Evolutionary conservation across 2,113 vertebrate species (phyloP).

Genomic region (Salvator merianae): DNA sequence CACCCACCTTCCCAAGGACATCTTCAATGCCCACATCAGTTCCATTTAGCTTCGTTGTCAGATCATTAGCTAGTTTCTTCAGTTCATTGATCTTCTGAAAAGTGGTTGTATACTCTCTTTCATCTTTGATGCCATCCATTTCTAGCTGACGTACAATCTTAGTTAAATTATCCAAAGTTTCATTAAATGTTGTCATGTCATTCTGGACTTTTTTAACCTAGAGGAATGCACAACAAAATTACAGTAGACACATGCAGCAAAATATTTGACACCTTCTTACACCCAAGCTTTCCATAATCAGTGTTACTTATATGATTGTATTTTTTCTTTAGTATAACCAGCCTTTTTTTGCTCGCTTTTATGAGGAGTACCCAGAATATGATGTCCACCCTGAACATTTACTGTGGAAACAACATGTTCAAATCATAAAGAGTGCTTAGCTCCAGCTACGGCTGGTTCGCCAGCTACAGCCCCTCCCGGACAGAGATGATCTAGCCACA

Average conservation of each 20-base stretch:
- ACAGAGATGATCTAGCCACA: too few species aligned
- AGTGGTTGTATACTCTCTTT: background rate
- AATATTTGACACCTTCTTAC: background rate
- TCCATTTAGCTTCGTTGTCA: background rate
- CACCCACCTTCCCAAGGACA: background rate
- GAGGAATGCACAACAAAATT: background rate
- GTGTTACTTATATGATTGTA: background rate
- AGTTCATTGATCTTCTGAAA: background rate
- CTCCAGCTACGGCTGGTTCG: too few species aligned
- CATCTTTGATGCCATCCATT: background rate
- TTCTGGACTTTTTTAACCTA: background rate
- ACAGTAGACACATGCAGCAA: background rate
- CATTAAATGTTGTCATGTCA: background rate
- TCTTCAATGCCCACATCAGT: background rate
- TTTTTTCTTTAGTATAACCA: background rate
- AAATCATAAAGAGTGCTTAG: too few species aligned
- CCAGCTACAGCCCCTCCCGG: too few species aligned
- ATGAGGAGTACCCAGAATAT: background rate
- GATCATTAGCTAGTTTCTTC: too few species aligned
- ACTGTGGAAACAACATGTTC: background rate
- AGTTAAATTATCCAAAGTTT: background rate
- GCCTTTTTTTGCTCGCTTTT: background rate
- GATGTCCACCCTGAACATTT: background rate
- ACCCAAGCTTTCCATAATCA: background rate
- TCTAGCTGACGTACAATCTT: fast-evolving